These are phyloP conservation scores for Rhabdomys pumilio DNA, from an alignment of 2,797 vertebrate genomes.

Conservation along the genomic window DNA sequence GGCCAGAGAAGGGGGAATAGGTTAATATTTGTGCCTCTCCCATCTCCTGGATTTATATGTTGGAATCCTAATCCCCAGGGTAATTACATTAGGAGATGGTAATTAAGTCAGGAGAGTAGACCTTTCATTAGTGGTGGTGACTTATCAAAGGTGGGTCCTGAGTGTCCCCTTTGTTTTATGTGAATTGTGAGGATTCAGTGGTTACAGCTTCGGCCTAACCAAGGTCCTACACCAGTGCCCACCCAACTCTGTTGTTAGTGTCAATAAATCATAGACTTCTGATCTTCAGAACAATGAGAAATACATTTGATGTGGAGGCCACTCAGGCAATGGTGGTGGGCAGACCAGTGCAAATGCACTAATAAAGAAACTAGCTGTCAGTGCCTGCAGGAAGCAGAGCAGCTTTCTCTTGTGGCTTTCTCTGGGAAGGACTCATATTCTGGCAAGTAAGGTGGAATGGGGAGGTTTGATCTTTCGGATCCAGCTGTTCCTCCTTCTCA, in stretches of 20 bases:
- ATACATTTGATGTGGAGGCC: background rate
- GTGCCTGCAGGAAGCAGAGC: background rate
- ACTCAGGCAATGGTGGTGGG: background rate
- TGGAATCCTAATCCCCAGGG: background rate
- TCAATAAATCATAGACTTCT: background rate
- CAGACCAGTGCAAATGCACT: background rate
- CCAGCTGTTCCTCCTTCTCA: slow-evolving; percentile 5
- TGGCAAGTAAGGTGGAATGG: background rate
- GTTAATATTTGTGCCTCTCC: background rate
- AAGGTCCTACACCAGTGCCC: too few species aligned
- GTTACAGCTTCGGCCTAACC: background rate
- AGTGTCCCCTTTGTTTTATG: background rate
- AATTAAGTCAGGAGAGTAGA: background rate
- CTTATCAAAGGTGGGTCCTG: background rate
- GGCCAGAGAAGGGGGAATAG: background rate
- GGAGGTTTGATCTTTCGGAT: background rate
- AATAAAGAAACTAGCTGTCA: background rate
- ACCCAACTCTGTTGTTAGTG: background rate
- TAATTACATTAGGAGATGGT: background rate
- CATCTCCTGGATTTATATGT: background rate
- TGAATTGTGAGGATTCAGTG: background rate
- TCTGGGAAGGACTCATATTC: background rate
- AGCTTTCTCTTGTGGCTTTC: background rate
- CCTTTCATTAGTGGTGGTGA: background rate
- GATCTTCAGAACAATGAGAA: background rate